phyloP scores from a whole-genome alignment of 1,140 invertebrate genomes.

The Cydia splendana region DNA sequence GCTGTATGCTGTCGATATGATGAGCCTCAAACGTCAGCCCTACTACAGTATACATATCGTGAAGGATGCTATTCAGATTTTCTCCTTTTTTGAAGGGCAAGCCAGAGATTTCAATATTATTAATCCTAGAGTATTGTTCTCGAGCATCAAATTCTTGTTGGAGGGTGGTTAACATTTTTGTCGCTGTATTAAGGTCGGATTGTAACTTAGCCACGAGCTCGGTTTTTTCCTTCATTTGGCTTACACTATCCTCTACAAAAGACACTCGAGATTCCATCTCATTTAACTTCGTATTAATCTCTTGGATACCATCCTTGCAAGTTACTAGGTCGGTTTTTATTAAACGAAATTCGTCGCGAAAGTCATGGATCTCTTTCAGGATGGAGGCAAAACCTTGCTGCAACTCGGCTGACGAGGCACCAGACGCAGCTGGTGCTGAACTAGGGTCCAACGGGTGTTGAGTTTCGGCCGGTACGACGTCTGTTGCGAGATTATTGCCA shows the following conservation, averaged over 20 bases:
- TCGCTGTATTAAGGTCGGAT: not conserved
- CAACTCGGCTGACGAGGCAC: no score
- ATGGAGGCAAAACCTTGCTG: constrained; percentile 75
- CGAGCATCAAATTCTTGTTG: not conserved
- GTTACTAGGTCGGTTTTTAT: not conserved
- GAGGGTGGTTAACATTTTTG: not conserved
- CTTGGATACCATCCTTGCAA: not conserved
- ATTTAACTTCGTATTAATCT: not conserved
- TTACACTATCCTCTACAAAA: not conserved
- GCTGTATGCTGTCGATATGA: not conserved
- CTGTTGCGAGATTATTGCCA: no score
- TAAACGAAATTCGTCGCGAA: not conserved
- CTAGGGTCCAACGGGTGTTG: no score
- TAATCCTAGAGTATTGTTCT: not conserved
- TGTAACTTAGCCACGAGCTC: not conserved
- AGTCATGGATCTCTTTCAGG: not conserved
- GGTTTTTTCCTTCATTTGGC: not conserved
- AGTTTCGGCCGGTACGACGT: no score
- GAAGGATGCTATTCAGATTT: not conserved
- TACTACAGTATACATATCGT: not conserved
- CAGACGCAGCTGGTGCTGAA: no score
- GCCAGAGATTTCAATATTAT: not conserved
- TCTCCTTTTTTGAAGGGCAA: not conserved
- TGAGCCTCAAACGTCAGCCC: not conserved
- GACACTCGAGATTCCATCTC: not conserved